Percentiles rank a stretch among this genome's conserved stretches.
Evolutionary conservation across 2,888 invertebrate genomes (phyloP).

Genomic region (Coelopa pilipes): DNA sequence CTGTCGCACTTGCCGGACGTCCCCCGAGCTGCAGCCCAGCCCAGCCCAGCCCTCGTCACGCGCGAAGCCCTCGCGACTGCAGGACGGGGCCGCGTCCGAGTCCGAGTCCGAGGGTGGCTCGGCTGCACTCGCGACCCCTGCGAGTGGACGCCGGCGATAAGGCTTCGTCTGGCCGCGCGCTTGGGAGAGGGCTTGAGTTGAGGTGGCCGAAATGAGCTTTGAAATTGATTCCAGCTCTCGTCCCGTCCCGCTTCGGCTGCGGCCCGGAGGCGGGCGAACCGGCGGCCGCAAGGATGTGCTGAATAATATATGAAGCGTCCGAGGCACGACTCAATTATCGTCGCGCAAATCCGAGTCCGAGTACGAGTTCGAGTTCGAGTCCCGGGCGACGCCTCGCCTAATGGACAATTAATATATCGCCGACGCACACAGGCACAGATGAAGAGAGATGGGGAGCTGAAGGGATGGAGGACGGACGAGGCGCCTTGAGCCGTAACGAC

Average conservation of each 20-base stretch:
- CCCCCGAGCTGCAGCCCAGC: too few relatives aligned
- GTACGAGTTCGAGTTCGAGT: too few relatives aligned
- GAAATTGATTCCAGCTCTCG: conserved; percentile 42
- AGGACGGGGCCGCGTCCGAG: too few relatives aligned
- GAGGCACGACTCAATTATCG: conserved; percentile 16
- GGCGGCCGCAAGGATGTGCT: too few relatives aligned
- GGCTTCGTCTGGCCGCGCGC: background rate
- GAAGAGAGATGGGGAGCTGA: too few relatives aligned
- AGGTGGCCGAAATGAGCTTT: conserved; percentile 38
- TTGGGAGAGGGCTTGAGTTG: too few relatives aligned
- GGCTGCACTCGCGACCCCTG: background rate
- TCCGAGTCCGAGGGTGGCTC: background rate
- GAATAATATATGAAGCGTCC: too few relatives aligned
- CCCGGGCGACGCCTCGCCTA: background rate
- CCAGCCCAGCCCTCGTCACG: too few relatives aligned
- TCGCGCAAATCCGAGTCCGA: background rate
- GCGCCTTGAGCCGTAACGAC: conserved; percentile 43
- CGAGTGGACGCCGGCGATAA: conserved; percentile 14
- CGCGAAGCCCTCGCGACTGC: too few relatives aligned
- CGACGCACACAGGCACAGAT: background rate
- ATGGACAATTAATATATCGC: conserved; percentile 33
- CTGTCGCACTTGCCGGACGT: conserved; percentile 23
- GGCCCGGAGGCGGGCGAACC: too few relatives aligned
- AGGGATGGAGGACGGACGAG: too few relatives aligned
- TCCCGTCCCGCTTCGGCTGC: too few relatives aligned